Evolutionary conservation across 2,888 invertebrate genomes (phyloP), one percentile per base, ranked within the genome.

Genomic region (Melinaea menophilus): DNA sequence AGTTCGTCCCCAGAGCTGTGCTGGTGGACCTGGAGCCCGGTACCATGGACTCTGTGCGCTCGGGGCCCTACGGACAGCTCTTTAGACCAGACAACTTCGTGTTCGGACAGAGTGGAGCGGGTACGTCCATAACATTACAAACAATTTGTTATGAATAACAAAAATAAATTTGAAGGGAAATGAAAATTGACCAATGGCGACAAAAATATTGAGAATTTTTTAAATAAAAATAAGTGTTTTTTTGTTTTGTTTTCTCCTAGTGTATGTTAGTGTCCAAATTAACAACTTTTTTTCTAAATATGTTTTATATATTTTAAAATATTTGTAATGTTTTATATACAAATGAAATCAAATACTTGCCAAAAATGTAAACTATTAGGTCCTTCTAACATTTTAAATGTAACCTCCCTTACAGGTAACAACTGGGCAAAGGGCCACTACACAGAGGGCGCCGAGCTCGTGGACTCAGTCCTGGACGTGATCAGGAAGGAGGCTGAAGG

Each of bases 21-120:
- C 89, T 97, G 61, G 95, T 97, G 65, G 97, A 97, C 83, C 82
- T 97, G 76, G 97, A 97, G 84, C 96, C 96, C 0, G 96, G 96
- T 2, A 97, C 97, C 46, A 96, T 97, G 96, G 97, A 97, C 83
- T 93, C 95, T 0, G 95, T 97, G 63, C 90, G 97, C 72, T 92
- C 94, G 34, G 94, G 95, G n/a, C 94, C 95, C 2, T 95, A 94
- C 79, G 97, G 97, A 1, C 94, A 94, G 77, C 92, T 97, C 63
- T 97, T 97, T 90, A 88, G 95, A 66, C 97, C 97, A 0, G 97
- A 97, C 80, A 97, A 96, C 89, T 97, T 96, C 84, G 94, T 97
- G 48, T 96, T 95, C 69, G 95, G 95, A 3, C 94, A 94, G 80
- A 94, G 94, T 63, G 96, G 97, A 11, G 97, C 97, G 5, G 90